These are phyloP conservation scores for Leptinotarsa juncta DNA, from an alignment of 2,888 invertebrate genomes.

Conservation along the genomic window DNA sequence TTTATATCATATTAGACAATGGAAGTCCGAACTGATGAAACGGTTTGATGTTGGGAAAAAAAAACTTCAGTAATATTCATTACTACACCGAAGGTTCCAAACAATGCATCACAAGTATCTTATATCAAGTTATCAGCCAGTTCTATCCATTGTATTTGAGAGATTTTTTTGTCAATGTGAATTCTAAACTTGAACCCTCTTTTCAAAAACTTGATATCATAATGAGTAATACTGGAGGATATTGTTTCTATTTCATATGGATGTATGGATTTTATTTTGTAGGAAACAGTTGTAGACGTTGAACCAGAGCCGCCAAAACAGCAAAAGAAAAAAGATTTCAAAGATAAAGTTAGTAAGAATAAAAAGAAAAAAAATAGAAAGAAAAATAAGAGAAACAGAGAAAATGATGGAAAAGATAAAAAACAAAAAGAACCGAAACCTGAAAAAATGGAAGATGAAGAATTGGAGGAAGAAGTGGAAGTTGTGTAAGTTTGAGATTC, in stretches of 20 bases:
- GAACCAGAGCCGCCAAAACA: conserved; percentile 50
- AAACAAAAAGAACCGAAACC: conserved; percentile 66
- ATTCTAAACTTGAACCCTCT: too few species aligned
- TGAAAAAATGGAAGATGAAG: conserved; percentile 59
- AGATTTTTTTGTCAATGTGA: too few species aligned
- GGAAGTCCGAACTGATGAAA: too few species aligned
- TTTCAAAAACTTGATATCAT: too few species aligned
- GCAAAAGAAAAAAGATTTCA: conserved; percentile 54
- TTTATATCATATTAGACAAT: too few species aligned
- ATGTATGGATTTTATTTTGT: neutral
- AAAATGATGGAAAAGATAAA: conserved; percentile 62
- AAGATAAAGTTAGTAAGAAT: conserved; percentile 64
- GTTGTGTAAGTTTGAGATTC: conserved; percentile 59
- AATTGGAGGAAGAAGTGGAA: conserved; percentile 57
- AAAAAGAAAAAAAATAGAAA: conserved; percentile 62
- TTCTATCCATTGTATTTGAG: too few species aligned
- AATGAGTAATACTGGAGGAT: neutral
- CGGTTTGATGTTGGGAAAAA: too few species aligned
- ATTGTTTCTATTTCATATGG: neutral
- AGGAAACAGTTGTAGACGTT: conserved; percentile 48
- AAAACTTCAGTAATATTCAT: too few species aligned
- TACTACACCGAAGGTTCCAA: too few species aligned
- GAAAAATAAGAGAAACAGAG: conserved; percentile 62
- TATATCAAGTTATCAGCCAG: too few species aligned
- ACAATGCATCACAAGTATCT: too few species aligned